These are phyloP conservation scores for Vimba vimba DNA, from an alignment of 2,113 vertebrate genomes.

Conservation along the genomic window DNA sequence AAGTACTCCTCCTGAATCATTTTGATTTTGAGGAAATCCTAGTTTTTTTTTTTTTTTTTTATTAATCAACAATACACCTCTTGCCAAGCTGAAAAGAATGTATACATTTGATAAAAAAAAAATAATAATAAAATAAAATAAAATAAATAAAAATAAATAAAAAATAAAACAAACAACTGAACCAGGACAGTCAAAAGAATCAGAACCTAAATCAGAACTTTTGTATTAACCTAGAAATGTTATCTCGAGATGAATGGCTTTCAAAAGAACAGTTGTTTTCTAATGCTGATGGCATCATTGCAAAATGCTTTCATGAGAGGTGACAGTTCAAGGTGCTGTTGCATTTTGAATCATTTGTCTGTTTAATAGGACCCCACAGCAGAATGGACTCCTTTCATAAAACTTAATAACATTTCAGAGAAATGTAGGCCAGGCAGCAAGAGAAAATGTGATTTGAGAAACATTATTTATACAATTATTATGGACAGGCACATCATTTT, in stretches of 20 bases:
- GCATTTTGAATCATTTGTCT: background rate
- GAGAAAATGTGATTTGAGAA: conserved; percentile 10
- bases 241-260: background rate
- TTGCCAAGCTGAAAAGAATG: background rate
- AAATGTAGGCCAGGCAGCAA: conserved; percentile 3
- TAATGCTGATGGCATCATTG: background rate
- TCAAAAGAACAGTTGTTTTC: background rate
- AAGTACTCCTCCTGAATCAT: background rate
- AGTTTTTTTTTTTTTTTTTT: background rate
- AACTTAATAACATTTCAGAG: background rate
- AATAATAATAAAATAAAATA: background rate
- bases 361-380: conserved; percentile 7
- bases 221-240: background rate
- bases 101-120: background rate
- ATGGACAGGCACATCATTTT: background rate
- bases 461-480: background rate
- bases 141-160: background rate
- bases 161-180: background rate
- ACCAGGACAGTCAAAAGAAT: background rate
- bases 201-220: background rate
- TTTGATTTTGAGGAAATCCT: background rate
- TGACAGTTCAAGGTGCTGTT: background rate
- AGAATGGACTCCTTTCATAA: conserved; percentile 22
- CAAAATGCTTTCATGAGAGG: background rate
- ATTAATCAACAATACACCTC: background rate